Base-by-base conservation (phyloP, 2,888 invertebrate genomes). In the Apoda limacodes region DNA sequence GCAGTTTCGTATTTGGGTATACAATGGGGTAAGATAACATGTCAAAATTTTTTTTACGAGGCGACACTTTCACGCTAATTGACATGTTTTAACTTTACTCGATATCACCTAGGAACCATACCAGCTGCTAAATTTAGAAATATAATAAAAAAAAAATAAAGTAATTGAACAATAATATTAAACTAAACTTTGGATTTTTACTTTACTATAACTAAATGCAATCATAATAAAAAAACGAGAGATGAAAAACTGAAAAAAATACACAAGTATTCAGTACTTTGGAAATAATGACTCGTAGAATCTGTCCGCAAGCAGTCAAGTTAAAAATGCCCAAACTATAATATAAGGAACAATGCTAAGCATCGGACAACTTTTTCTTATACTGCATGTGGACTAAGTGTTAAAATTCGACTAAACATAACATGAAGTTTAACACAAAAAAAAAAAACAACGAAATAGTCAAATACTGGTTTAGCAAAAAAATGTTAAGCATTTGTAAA, bases 61-160 rank as follows among this genome's bases (percentile, higher is more conserved):
- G 72, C 80, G 80, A 78, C 80, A 78, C 78, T 56, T 59, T 58
- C 65, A 75, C 68, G 75, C 75, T 82, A 82, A 82, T 82, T 82
- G 82, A 82, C 82, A 80, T 75, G 61, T 74, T 54, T 71, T 58
- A 69, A 70, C 70, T 75, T 78, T 72, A 78, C 76, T 74, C 72
- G 68, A 72, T 78, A 76, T 74, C 72, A 67, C 69, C 80, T 82
- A 81, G 81, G 82, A 81, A 81, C 81, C 75, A 78, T 82, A 75
- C 70, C 80, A 75, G 76, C 78, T 74, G 75, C 72, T 81, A 80
- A 74, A 75, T 80, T 80, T 78, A 71, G 74, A 75, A 69, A 67
- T 57, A 59, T 61, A 69, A 63, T 53, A 56, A 42, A 45, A 53
- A 41, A 58, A 55, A 54, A 55, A 48, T 53, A 57, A 48, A 54